Base-by-base conservation (phyloP, 2,797 vertebrate genomes). In the Macropodus opercularis region DNA sequence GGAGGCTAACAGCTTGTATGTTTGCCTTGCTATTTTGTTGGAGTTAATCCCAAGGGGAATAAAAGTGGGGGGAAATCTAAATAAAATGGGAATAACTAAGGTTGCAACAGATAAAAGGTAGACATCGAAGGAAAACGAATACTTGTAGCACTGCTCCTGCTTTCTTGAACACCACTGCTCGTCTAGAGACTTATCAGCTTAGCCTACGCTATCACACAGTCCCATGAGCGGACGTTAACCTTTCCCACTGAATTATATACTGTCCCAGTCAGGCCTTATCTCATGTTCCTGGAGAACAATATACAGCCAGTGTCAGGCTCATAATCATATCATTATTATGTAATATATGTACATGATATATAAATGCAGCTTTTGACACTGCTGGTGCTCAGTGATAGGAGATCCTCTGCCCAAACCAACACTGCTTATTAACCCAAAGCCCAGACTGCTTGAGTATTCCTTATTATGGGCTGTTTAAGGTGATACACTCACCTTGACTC, bases 341-440 rank as follows among this genome's bases (percentile, higher is more conserved):
- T 51, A 75, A 77, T 79, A 73, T 67, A 79, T 62, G 55, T 46
- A 69, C 63, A 77, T 56, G 56, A 81, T 72, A 74, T 59, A 77
- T 63, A 58, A 59, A 60, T 51, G 61, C 40, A 47, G 32, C 6
- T 29, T 67, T 61, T 65, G 54, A 80, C 75, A 69, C 56, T n/a
- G 12, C 84, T 87, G 86, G 38, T 44, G 55, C 54, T 27, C 14
- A 5, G 62, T 43, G 88, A 90, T 90, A 90, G 77, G 71, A 58
- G 79, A 81, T 84, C 80, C 62, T 39, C 32, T 14, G 21, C 32
- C 49, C 21, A 23, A 79, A 78, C 79, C 48, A 34, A 73, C 73
- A 76, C 38, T 46, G 67, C 60, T 77, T 85, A 80, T 80, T 79
- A 84, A 77, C 73, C 65, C 24, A 18, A 14, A 6, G 56, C 18